Evolutionary conservation across 1,140 invertebrate species (phyloP), one percentile per base, ranked within the genome.

Genomic region (Lepidotrigona ventralis): DNA sequence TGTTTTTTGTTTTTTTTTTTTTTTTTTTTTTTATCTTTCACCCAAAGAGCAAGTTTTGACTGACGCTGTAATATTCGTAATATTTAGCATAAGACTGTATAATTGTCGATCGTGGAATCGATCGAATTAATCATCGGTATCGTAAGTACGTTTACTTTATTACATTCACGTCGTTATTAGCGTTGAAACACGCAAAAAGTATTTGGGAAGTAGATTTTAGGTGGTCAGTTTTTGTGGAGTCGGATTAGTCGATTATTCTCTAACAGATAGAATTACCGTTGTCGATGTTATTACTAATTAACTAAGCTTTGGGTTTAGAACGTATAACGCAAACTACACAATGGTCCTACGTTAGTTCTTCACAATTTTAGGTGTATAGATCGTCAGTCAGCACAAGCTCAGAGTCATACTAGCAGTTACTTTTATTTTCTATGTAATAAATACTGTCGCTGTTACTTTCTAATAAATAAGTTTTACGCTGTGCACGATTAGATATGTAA

Each of bases 331-430:
- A 53, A 60, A 70, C 39, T 46, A 46, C 29, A 39, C 39, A 60
- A 66, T 75, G 76, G 33, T 72, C 69, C 54, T 77, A 46, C 17
- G 56, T 72, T 83, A 54, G 54, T 56, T 69, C 64, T 11, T 66
- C n/a, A 70, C 54, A 46, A 8, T 73, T 75, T 70, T 75, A 39
- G 29, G 6, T 68, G 8, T 66, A 8, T 46, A 46, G 70, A 75
- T 86, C 84, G 81, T 89, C 84, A 77, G 81, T 84, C 87, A 89
- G 79, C 64, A 77, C 87, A 69, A 86, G 87, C 87, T 89, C 83
- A 63, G 39, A 87, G 76, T 88, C 86, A 86, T 2, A 19, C 63
- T 85, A 81, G 68, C 60, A 33, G 33, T 33, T 33, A 33, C 33
- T 33, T 33, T 33, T 33, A 33, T 33, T 33, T 33, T 33, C 33